Percentiles rank a stretch among this genome's conserved stretches.
Conservation (phyloP, 1,140 invertebrate genomes). For the Drosophila pachea region DNA sequence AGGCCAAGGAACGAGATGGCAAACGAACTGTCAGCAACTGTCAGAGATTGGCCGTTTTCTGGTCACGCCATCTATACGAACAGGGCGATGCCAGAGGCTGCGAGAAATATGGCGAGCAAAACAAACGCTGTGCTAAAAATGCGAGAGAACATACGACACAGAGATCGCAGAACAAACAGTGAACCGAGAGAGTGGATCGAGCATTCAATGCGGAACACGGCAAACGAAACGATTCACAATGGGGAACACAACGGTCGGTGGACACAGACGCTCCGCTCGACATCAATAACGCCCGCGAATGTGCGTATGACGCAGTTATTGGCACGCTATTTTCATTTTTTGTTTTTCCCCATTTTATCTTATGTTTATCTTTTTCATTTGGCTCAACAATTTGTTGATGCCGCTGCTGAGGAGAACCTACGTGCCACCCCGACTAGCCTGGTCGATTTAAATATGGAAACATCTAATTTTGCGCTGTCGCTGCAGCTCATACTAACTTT, state of each 20-base stretch:
- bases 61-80: slow-evolving; percentile 61
- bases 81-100: slow-evolving; percentile 24
- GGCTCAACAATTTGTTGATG: background rate
- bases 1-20: slow-evolving; percentile 10
- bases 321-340: slow-evolving; percentile 31
- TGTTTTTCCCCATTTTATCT: background rate
- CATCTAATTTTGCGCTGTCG: background rate
- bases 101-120: slow-evolving; percentile 61
- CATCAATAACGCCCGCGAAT: slow-evolving; percentile 14
- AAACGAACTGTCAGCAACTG: slow-evolving; percentile 28
- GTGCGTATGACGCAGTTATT: slow-evolving; percentile 60
- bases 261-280: background rate
- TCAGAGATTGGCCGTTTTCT: slow-evolving; percentile 8
- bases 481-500: slow-evolving; percentile 26
- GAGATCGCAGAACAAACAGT: background rate
- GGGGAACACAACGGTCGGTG: slow-evolving; percentile 3
- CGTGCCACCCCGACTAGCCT: slow-evolving; percentile 4
- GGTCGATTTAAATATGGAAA: slow-evolving; percentile 31
- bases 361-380: background rate
- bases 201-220: background rate
- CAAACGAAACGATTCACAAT: background rate
- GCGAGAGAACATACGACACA: slow-evolving; percentile 1
- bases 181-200: background rate
- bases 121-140: slow-evolving; percentile 41
- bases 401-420: background rate